Percentiles rank a stretch among this genome's conserved stretches.
Conservation (phyloP, 2,113 vertebrate species). For the Boleophthalmus pectinirostris region DNA sequence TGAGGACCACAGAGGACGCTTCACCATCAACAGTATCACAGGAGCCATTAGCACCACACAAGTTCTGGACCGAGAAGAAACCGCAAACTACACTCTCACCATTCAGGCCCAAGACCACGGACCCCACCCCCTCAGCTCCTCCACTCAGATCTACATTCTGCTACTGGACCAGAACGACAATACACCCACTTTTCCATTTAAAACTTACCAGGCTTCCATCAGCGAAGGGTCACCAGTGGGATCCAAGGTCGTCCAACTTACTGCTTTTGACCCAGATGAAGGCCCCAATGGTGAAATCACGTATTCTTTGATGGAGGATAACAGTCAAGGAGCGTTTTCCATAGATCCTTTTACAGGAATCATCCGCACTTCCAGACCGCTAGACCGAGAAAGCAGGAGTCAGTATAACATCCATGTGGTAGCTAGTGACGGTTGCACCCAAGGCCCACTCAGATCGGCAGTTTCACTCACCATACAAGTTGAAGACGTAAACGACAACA, state of each 20-base stretch:
- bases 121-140: constrained; percentile 70
- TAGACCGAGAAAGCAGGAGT: constrained; percentile 83
- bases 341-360: constrained; percentile 74
- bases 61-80: constrained; percentile 84
- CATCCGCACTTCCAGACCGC: constrained; percentile 70
- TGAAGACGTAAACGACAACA: constrained; percentile 91
- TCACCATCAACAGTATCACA: constrained; percentile 81
- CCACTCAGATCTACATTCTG: constrained; percentile 73
- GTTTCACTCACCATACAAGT: constrained; percentile 76
- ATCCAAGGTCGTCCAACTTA: constrained; percentile 75
- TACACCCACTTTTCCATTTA: constrained; percentile 77
- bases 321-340: constrained; percentile 78
- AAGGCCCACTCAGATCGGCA: constrained; percentile 77
- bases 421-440: constrained; percentile 80
- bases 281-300: constrained; percentile 81
- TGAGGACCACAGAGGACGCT: constrained; percentile 79
- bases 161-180: constrained; percentile 93
- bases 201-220: constrained; percentile 78
- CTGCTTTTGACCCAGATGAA: constrained; percentile 82
- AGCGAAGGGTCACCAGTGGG: constrained; percentile 82
- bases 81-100: constrained; percentile 80
- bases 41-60: constrained; percentile 80
- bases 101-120: constrained; percentile 84
- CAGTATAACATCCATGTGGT: constrained; percentile 79
- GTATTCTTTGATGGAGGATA: constrained; percentile 80